Conservation (phyloP, 2,888 invertebrate species). For the Norana najaformis region DNA sequence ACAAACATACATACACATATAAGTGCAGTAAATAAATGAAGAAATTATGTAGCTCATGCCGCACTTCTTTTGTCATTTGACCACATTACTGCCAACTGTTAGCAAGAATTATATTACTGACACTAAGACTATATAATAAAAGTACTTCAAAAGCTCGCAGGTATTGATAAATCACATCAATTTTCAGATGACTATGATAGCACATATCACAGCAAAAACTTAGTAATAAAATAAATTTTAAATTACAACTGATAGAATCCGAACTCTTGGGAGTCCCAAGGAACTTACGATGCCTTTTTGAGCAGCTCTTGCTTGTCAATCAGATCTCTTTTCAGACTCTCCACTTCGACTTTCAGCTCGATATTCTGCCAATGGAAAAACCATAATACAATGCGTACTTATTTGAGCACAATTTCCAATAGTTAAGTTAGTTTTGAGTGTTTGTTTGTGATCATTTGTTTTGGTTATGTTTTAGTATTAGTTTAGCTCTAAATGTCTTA, state of each 20-base stretch:
- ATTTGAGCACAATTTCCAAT: too few relatives aligned
- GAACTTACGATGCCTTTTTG: slow-evolving; percentile 70
- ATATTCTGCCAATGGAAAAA: slow-evolving; percentile 54
- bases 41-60: not conserved
- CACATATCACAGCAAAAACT: not conserved
- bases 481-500: too few relatives aligned
- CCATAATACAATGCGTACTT: not conserved
- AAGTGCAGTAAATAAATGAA: not conserved
- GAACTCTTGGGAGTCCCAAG: too few relatives aligned
- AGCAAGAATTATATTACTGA: not conserved
- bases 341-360: slow-evolving; percentile 58
- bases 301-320: slow-evolving; percentile 79
- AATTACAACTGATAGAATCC: not conserved
- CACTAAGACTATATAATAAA: not conserved
- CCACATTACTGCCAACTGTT: not conserved
- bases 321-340: slow-evolving; percentile 67
- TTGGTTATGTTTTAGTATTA: too few relatives aligned
- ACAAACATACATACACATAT: too few relatives aligned
- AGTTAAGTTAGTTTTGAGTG: too few relatives aligned
- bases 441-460: too few relatives aligned
- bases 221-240: not conserved
- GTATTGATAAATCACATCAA: not conserved
- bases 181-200: not conserved
- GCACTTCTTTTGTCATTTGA: not conserved
- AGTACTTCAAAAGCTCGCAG: not conserved